Percentiles rank a stretch among this genome's conserved stretches.
Evolutionary conservation across 2,113 vertebrate genomes (phyloP).

Genomic region (Circaetus cinerascens): DNA sequence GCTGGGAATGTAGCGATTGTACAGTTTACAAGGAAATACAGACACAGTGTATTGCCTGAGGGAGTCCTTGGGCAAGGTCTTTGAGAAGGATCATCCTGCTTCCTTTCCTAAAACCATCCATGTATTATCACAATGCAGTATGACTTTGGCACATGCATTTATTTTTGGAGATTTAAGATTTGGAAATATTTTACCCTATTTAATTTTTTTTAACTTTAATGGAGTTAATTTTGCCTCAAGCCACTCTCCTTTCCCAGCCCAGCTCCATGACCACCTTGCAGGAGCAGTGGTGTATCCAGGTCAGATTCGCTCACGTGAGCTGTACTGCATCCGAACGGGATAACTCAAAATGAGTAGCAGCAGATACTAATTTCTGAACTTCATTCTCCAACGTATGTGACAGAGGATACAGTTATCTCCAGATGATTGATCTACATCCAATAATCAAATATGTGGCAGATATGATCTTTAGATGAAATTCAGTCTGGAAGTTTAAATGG

Average conservation of each 20-base stretch:
- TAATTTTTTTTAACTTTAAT: background rate
- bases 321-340: background rate
- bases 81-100: background rate
- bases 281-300: background rate
- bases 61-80: background rate
- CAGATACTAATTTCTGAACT: background rate
- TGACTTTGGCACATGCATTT: background rate
- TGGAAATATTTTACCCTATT: background rate
- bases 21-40: background rate
- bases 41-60: background rate
- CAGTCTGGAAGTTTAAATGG: constrained; percentile 49
- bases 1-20: background rate
- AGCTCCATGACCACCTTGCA: background rate
- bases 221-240: background rate
- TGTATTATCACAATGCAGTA: background rate
- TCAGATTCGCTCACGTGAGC: background rate
- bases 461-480: constrained; percentile 22
- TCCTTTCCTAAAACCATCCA: background rate
- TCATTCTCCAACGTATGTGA: background rate
- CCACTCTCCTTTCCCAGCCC: background rate
- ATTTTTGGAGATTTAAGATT: background rate
- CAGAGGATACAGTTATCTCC: background rate
- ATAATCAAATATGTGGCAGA: constrained; percentile 43
- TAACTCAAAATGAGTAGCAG: background rate
- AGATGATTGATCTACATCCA: constrained; percentile 17